Conservation (phyloP, 1,140 invertebrate species). For the Pseudomyrmex dendroicus region DNA sequence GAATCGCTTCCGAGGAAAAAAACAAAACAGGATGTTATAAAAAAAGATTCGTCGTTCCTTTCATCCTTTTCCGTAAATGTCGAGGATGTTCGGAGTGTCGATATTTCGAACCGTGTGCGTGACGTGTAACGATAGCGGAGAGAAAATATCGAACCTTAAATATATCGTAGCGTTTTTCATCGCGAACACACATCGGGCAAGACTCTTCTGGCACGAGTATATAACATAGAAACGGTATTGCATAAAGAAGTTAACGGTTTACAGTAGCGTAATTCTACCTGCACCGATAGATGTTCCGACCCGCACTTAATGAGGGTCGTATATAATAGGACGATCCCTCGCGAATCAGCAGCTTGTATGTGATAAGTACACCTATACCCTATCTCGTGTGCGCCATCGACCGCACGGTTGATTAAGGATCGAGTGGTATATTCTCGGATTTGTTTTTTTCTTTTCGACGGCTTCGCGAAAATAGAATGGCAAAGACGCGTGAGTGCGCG, state of each 20-base stretch:
- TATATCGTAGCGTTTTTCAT: conserved; percentile 4
- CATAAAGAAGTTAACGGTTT: conserved; percentile 58
- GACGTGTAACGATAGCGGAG: neutral
- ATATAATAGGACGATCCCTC: conserved; percentile 49
- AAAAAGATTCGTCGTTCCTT: neutral
- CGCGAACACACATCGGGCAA: neutral
- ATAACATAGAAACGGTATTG: conserved; percentile 41
- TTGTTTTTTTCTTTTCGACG: neutral
- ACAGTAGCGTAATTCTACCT: conserved; percentile 50
- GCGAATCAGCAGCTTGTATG: conserved; percentile 40
- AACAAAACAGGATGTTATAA: neutral
- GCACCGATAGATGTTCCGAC: conserved; percentile 49
- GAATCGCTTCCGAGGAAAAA: conserved; percentile 12
- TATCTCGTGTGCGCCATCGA: neutral
- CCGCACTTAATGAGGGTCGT: conserved; percentile 48
- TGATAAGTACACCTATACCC: conserved; percentile 33
- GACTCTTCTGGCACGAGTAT: neutral
- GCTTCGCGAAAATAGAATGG: conserved; percentile 1
- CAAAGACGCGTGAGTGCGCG: conserved; percentile 14
- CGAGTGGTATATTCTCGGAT: neutral
- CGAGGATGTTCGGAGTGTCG: neutral
- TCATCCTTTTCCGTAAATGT: neutral
- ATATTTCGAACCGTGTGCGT: conserved; percentile 18
- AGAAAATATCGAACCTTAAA: neutral
- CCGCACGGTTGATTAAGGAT: conserved; percentile 26